phyloP scores from a whole-genome alignment of 1,140 invertebrate genomes.

The Heliconius melpomene region DNA sequence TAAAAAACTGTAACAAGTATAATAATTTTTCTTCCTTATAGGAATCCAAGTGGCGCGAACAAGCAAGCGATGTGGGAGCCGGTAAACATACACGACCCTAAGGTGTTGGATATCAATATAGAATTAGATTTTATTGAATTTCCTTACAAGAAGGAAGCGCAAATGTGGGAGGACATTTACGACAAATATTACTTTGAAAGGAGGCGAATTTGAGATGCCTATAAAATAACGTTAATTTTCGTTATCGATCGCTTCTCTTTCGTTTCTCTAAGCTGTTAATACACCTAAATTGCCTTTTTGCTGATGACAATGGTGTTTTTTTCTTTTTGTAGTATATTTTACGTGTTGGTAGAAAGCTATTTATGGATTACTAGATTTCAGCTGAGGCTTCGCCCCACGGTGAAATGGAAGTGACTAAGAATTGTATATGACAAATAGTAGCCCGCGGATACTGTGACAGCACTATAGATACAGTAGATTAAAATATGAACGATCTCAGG shows the following conservation, averaged over 20 bases:
- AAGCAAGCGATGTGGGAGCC: conserved; percentile 48
- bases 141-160: conserved; percentile 39
- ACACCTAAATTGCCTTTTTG: not conserved
- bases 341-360: not conserved
- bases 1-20: not conserved
- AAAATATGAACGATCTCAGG: too few species aligned
- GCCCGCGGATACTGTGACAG: too few species aligned
- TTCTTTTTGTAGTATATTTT: not conserved
- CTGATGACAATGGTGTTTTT: not conserved
- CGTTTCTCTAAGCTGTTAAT: not conserved
- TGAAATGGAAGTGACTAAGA: too few species aligned
- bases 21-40: conserved; percentile 29
- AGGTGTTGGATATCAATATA: conserved; percentile 55
- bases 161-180: conserved; percentile 66
- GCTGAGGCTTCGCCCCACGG: too few species aligned
- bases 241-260: too few species aligned
- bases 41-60: conserved; percentile 50
- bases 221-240: not conserved
- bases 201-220: not conserved
- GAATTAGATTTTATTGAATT: conserved; percentile 55
- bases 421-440: too few species aligned
- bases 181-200: conserved; percentile 59
- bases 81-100: conserved; percentile 41
- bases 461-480: too few species aligned
- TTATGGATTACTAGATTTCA: too few species aligned